Conservation (phyloP, 2,113 vertebrate genomes). For the Cebidichthys violaceus region DNA sequence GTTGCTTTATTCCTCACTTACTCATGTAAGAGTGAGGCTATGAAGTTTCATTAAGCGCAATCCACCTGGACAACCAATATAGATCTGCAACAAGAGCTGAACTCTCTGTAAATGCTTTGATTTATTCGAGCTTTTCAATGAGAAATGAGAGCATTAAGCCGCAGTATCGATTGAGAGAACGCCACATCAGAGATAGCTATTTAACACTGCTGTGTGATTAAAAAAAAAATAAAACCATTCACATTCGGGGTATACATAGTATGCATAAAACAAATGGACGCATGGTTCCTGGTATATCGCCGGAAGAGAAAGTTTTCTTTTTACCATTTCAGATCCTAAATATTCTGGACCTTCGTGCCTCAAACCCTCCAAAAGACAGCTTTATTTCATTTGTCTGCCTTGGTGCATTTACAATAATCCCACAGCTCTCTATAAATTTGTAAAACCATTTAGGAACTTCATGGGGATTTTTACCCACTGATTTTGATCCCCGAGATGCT, state of each 20-base stretch:
- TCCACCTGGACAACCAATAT: constrained; percentile 63
- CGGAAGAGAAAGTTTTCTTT: constrained; percentile 2
- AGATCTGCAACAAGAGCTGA: constrained; percentile 52
- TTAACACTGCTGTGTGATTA: constrained; percentile 9
- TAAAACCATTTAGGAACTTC: constrained; percentile 76
- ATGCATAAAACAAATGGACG: constrained; percentile 10
- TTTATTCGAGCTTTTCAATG: constrained; percentile 51
- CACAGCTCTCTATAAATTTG: constrained; percentile 50
- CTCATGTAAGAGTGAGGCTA: constrained; percentile 72
- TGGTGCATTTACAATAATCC: constrained; percentile 56
- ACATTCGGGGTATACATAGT: neutral
- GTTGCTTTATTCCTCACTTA: constrained; percentile 81
- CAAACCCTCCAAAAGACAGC: constrained; percentile 3
- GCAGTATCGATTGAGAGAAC: constrained; percentile 9
- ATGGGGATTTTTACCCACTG: constrained; percentile 66
- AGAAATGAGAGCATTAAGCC: constrained; percentile 26
- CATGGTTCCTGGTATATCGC: neutral
- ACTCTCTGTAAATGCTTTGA: constrained; percentile 52
- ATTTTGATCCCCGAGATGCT: constrained; percentile 66
- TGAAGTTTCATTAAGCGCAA: constrained; percentile 74
- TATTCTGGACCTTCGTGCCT: constrained; percentile 40
- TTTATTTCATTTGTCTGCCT: constrained; percentile 41
- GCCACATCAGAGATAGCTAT: neutral
- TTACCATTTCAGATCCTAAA: constrained; percentile 5
- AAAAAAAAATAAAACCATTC: constrained; percentile 27